Base-by-base conservation (phyloP, 2,113 vertebrate species). In the Istiophorus platypterus region DNA sequence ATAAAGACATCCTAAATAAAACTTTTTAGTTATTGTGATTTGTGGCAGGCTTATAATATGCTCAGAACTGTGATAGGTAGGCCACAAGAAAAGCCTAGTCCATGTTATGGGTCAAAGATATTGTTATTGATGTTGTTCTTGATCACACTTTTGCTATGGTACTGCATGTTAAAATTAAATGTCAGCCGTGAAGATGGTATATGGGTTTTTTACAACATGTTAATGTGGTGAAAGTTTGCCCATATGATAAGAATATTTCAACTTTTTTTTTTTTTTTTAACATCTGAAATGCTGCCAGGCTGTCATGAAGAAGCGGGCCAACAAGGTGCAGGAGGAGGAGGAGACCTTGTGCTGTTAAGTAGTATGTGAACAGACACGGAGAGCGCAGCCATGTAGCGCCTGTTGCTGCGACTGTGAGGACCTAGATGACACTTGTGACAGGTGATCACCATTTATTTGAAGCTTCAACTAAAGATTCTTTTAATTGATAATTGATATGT, bases 401-500 rank as follows among this genome's bases (percentile, higher is more conserved):
- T 97, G 97, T 81, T 96, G 96, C 94, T 99, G 98, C 61, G 97
- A 99, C 77, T 99, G 98, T 73, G 93, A 97, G 71, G 98, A 98
- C 81, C 95, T 99, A 80, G 98, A 98, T 24, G 95, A 97, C 2
- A 89, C 94, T 67, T 99, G 97, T 81, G 97, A 99, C 85, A 95
- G 97, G 98, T 99, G 85, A 92, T 91, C 31, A 22, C 26, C 18
- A 26, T 15, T 0, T n/a, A 29, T 57, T 8, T 27, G 13, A 31
- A 0, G 31, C 31, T 34, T 3, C 3, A 11, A 42, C 26, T 27
- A 4, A 27, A 29, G 4, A 54, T n/a, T 42, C 8, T 26, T 27
- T 65, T 7, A 3, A 37, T 0, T 73, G 13, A 24, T 4, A 20
- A 5, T 24, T 41, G n/a, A n/a, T 66, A 1, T 47, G 7, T 82